phyloP scores from a whole-genome alignment of 1,140 invertebrate genomes.

The Zaprionus gabonicus region DNA sequence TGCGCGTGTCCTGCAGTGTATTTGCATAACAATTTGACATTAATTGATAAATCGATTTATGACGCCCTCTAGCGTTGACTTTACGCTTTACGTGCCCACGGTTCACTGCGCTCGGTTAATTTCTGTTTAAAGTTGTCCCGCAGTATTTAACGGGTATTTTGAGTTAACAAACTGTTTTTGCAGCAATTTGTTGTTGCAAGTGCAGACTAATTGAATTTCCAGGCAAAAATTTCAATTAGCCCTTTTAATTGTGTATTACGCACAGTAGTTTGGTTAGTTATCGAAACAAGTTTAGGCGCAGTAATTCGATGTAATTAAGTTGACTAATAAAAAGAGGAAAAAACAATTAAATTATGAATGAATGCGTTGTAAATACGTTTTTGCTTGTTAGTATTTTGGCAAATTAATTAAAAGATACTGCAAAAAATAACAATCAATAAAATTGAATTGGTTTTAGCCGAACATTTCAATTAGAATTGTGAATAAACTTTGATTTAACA shows the following conservation, averaged over 20 bases:
- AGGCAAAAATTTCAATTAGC: conserved; percentile 70
- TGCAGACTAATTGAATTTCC: conserved; percentile 60
- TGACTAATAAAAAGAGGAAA: conserved; percentile 18
- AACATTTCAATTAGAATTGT: too few relatives aligned
- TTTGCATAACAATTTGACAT: conserved; percentile 71
- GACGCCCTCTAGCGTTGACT: conserved; percentile 61
- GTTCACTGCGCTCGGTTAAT: conserved; percentile 55
- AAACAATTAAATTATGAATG: neutral
- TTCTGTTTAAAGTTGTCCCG: conserved; percentile 50
- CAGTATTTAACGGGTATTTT: conserved; percentile 46
- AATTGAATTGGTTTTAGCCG: neutral
- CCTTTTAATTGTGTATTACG: conserved; percentile 59
- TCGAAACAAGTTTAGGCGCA: neutral
- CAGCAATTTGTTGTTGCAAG: conserved; percentile 20
- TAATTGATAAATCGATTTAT: conserved; percentile 71
- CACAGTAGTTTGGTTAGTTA: neutral
- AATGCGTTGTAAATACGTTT: neutral
- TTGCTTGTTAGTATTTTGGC: neutral
- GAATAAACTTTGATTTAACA: too few relatives aligned
- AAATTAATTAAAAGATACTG: neutral
- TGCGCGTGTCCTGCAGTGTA: conserved; percentile 32
- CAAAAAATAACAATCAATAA: neutral
- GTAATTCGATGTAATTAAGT: conserved; percentile 28
- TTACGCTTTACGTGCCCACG: conserved; percentile 33
- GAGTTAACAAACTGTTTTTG: conserved; percentile 36